Conservation (phyloP, 2,797 vertebrate species). For the Carduelis carduelis region DNA sequence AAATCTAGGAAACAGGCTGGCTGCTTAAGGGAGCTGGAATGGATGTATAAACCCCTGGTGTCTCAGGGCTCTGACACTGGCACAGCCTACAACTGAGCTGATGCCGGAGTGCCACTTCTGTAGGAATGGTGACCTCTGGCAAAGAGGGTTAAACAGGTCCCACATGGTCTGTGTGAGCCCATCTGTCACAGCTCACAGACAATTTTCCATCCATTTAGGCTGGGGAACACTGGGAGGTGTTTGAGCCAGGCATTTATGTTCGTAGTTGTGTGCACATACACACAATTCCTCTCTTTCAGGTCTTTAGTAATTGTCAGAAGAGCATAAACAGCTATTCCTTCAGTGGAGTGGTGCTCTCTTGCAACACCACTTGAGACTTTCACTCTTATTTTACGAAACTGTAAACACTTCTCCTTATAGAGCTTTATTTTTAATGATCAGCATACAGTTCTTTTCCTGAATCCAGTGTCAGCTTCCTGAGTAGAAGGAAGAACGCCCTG, state of each 20-base stretch:
- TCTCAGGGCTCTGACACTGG: fast-evolving
- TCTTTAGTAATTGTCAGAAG: background rate
- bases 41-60: background rate
- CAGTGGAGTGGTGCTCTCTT: background rate
- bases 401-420: background rate
- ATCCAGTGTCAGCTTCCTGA: background rate
- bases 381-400: background rate
- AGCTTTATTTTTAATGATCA: background rate
- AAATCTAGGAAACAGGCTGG: background rate
- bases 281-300: background rate
- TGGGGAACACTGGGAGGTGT: background rate
- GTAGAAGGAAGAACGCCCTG: background rate
- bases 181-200: background rate
- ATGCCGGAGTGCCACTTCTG: background rate
- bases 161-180: background rate
- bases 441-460: background rate
- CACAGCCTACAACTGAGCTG: fast-evolving
- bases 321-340: background rate
- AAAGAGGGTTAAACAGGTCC: background rate
- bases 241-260: background rate
- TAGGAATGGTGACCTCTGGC: background rate
- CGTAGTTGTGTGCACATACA: background rate
- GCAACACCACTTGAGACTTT: background rate
- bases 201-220: background rate
- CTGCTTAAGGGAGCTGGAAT: background rate